Evolutionary conservation across 2,888 invertebrate species (phyloP).

Genomic region (Yponomeuta cagnagella): DNA sequence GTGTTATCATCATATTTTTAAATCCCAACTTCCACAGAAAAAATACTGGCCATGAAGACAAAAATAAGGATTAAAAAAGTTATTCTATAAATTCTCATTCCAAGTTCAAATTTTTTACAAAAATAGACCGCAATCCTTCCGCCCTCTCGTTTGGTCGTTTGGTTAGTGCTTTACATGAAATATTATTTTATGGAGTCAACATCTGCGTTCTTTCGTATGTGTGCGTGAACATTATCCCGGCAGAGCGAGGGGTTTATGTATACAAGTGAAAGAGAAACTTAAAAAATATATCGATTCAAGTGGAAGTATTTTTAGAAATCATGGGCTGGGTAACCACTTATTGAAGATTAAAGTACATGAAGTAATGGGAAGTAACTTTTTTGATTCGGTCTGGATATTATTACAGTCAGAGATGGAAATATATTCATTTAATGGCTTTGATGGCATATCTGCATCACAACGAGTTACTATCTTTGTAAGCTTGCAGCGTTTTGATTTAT

Average conservation of each 20-base stretch:
- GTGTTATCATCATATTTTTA: constrained; percentile 11
- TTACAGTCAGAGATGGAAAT: background rate
- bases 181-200: constrained; percentile 76
- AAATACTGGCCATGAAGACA: background rate
- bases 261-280: constrained; percentile 43
- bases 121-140: constrained; percentile 76
- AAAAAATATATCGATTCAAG: constrained; percentile 50
- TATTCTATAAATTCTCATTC: constrained; percentile 27
- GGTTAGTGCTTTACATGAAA: constrained; percentile 75
- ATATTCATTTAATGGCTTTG: background rate
- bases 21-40: background rate
- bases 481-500: too few species aligned
- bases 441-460: too few species aligned
- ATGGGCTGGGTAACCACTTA: constrained; percentile 4
- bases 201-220: constrained; percentile 59
- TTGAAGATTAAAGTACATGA: background rate
- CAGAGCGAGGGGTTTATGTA: constrained; percentile 59
- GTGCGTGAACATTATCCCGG: constrained; percentile 42
- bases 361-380: background rate
- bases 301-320: constrained; percentile 56
- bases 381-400: background rate
- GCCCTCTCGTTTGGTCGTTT: constrained; percentile 69
- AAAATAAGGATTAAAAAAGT: constrained; percentile 17
- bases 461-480: too few species aligned
- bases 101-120: constrained; percentile 56